Evolutionary conservation across 2,888 invertebrate species (phyloP), one percentile per base, ranked within the genome.

Genomic region (Leptopilina syphax): DNA sequence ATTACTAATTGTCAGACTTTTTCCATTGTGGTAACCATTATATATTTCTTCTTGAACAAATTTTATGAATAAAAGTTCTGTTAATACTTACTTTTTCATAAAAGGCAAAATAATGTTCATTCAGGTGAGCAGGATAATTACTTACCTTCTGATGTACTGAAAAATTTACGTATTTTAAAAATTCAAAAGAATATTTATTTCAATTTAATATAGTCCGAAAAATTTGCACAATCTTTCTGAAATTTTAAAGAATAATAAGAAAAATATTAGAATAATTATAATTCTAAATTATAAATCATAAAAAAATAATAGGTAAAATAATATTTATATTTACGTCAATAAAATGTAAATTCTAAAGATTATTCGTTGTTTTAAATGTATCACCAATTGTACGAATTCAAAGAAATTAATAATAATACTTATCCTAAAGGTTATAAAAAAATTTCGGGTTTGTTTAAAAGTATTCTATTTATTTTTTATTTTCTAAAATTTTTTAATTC

Each of bases 381-480:
- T 18, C 18, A 18, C 18, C 18, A 18, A 18, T 18, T 18, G 18
- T 18, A 18, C 18, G 18, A 18, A 18, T 18, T 18, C 18, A 18
- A 27, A 27, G 1, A 27, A 27, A 27, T 27, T 2, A 27, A 27
- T 24, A 18, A 6, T 3, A 18, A 9, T 24, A 18, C n/a, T 24
- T 7, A 63, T 6, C 6, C 7, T 24, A 3, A 60, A 60, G 50
- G 12, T 60, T 60, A 24, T 18, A 24, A 18, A 63, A 63, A 9
- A 1, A 9, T 24, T 63, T 13, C 34, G n/a, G 5, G 12, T 12
- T 8, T 76, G 73, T 86, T 88, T 88, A 86, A 88, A 89, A 87
- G 86, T 87, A 86, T 85, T 87, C 86, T 88, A 85, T 88, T 86
- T 85, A 87, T 86, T 85, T 85, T 85, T 77, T 81, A 83, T 83